Base-by-base conservation (phyloP, 2,797 vertebrate genomes). In the Trematomus bernacchii region DNA sequence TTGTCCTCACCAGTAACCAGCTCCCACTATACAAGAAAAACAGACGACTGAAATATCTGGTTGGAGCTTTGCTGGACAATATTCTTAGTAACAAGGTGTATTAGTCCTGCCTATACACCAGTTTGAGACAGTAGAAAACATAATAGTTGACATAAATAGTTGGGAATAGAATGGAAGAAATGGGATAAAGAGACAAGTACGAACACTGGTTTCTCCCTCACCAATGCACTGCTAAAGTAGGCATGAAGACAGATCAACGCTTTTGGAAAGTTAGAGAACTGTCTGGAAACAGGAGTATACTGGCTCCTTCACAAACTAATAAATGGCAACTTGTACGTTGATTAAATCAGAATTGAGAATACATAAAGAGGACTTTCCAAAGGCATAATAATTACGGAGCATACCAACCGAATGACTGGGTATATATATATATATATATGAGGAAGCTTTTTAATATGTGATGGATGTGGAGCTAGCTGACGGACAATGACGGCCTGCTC, bases 401-500 rank as follows among this genome's bases (percentile, higher is more conserved):
- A 71, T 66, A 13, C 0, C 54, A 18, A 13, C 51, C 62, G 48
- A 53, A 30, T 4, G 47, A 43, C 42, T 23, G 33, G n/a, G 7
- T 19, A 6, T 3, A 43, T 7, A 7, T 3, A 43, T 7, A 7
- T 19, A 6, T 3, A 43, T 7, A 7, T 3, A 43, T 7, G 51
- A 53, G 51, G 19, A 67, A 37, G 8, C 43, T 19, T 47, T 58
- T n/a, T 12, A 68, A 59, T 19, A 40, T 11, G 48, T 66, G 76
- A 80, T 46, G 46, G 78, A 81, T 64, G 37, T 42, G 58, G 63
- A 76, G 70, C 46, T 2, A 51, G 52, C 21, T 55, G 79, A 80
- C 1, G 8, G 74, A 92, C 85, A 89, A 86, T 79, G 79, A 72
- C 85, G 10, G 80, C 73, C 52, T 68, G 59, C 73, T 78, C 50